These are phyloP conservation scores for Drosophila miranda DNA, from an alignment of 1,140 invertebrate genomes.

Conservation along the genomic window DNA sequence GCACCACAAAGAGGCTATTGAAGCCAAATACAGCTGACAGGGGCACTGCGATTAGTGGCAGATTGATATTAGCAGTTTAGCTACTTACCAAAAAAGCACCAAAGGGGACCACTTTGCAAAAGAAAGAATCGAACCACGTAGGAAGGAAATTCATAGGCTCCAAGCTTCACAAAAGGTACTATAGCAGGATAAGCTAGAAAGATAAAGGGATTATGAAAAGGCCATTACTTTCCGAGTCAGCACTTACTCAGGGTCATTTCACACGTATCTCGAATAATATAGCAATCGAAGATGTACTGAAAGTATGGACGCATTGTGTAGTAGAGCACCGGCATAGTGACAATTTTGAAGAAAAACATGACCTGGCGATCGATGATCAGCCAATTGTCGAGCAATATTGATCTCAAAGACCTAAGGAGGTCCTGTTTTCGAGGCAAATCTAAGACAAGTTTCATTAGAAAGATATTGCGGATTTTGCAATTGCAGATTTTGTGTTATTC, in stretches of 20 bases:
- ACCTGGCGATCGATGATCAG: slow-evolving; percentile 54
- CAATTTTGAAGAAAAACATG: slow-evolving; percentile 69
- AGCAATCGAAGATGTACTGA: slow-evolving; percentile 65
- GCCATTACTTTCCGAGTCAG: not conserved
- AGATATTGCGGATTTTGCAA: not conserved
- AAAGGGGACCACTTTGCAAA: slow-evolving; percentile 52
- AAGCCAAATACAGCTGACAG: slow-evolving; percentile 61
- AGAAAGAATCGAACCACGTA: slow-evolving; percentile 61
- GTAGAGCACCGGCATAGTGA: slow-evolving; percentile 64
- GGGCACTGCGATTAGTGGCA: not conserved
- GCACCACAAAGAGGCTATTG: slow-evolving; percentile 65
- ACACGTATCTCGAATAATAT: slow-evolving; percentile 48
- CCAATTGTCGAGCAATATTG: slow-evolving; percentile 52
- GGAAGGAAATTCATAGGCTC: slow-evolving; percentile 50
- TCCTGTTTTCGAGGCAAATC: slow-evolving; percentile 34
- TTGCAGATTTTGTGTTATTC: not conserved
- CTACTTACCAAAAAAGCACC: slow-evolving; percentile 59
- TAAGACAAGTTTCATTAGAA: not conserved
- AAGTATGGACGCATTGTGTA: slow-evolving; percentile 60
- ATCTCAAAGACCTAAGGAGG: slow-evolving; percentile 25
- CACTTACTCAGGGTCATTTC: slow-evolving; percentile 64
- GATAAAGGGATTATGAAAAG: not conserved
- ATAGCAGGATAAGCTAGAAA: slow-evolving; percentile 58
- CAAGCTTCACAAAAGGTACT: slow-evolving; percentile 52
- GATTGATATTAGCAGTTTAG: not conserved